These are phyloP conservation scores for Corvus moneduloides DNA, from an alignment of 2,113 vertebrate species.

Conservation along the genomic window DNA sequence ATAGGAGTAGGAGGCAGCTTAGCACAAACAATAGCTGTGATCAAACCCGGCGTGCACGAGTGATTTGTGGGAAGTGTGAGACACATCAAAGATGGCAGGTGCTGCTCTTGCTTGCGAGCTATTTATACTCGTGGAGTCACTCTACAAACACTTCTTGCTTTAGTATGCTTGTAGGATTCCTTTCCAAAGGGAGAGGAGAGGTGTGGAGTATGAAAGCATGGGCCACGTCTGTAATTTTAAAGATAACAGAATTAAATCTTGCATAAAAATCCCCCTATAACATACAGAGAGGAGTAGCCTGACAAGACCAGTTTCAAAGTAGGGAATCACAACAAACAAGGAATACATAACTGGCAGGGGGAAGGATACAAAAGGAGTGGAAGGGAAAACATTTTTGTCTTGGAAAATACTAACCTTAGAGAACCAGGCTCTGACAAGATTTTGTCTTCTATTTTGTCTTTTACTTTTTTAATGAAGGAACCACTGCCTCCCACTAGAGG, in stretches of 20 bases:
- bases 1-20: slow-evolving; percentile 44
- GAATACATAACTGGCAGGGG: fast-evolving
- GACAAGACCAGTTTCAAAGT: not conserved
- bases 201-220: not conserved
- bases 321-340: not conserved
- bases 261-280: not conserved
- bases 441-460: not conserved
- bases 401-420: not conserved
- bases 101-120: not conserved
- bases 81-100: slow-evolving; percentile 42
- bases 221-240: not conserved
- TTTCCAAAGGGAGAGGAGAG: not conserved
- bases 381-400: not conserved
- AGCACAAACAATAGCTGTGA: slow-evolving; percentile 60
- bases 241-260: not conserved
- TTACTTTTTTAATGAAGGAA: not conserved
- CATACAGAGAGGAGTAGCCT: not conserved
- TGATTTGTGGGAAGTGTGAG: slow-evolving; percentile 44
- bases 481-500: not conserved
- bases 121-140: not conserved
- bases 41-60: not conserved
- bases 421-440: not conserved
- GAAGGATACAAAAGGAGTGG: not conserved
- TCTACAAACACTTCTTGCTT: not conserved
- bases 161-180: not conserved